Conservation (phyloP, 2,888 invertebrate species). For the Punctoribates punctum region DNA sequence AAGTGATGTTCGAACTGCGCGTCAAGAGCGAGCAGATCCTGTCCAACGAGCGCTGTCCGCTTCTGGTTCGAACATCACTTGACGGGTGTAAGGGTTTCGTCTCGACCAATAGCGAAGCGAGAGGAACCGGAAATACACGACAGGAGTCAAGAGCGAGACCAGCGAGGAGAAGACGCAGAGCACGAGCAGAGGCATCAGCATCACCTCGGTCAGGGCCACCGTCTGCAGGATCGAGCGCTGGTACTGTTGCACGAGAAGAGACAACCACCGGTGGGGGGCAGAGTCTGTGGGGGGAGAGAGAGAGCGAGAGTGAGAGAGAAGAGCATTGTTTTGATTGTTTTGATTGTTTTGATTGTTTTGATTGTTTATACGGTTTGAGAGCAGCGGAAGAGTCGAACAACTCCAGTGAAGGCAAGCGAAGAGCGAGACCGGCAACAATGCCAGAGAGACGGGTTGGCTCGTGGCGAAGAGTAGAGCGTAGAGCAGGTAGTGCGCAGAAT, state of each 20-base stretch:
- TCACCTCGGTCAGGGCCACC: slow-evolving; percentile 87
- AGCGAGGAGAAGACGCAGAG: no score
- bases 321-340: background rate
- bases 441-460: slow-evolving; percentile 80
- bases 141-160: slow-evolving; percentile 84
- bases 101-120: slow-evolving; percentile 85
- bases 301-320: no score
- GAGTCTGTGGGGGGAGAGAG: no score
- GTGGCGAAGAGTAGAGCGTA: slow-evolving; percentile 92
- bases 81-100: slow-evolving; percentile 63
- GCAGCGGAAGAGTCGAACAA: slow-evolving; percentile 78
- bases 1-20: no score
- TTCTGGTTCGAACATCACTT: no score
- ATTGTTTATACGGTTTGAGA: slow-evolving; percentile 64
- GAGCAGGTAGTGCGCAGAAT: slow-evolving; percentile 91
- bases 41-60: no score
- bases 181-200: slow-evolving; percentile 60
- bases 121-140: slow-evolving; percentile 95
- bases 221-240: slow-evolving; percentile 82
- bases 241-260: slow-evolving; percentile 75
- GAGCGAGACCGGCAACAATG: slow-evolving; percentile 80
- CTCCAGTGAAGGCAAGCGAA: slow-evolving; percentile 90
- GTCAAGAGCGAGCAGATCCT: no score
- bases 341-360: background rate
- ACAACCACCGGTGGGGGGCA: background rate